Evolutionary conservation across 2,113 vertebrate species (phyloP).

Genomic region (Petromus typicus): DNA sequence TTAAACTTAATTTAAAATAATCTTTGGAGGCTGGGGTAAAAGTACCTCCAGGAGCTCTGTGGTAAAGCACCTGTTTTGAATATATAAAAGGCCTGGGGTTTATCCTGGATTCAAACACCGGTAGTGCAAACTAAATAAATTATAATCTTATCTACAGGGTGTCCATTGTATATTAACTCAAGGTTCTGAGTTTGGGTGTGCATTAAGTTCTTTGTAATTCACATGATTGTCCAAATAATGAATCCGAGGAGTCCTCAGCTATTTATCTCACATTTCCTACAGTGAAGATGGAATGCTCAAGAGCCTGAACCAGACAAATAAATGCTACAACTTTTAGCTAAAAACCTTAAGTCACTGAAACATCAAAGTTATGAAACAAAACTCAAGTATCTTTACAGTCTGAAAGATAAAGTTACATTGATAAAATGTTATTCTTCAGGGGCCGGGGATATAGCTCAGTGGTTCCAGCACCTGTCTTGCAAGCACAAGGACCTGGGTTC

Average conservation of each 20-base stretch:
- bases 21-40: neutral
- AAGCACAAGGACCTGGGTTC: no score
- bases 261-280: neutral
- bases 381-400: slow-evolving; percentile 18
- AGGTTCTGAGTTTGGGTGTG: slow-evolving; percentile 13
- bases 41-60: neutral
- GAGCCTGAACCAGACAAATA: neutral
- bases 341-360: slow-evolving; percentile 16
- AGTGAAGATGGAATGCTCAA: neutral
- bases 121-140: neutral
- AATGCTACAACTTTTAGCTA: neutral
- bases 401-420: neutral
- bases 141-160: neutral
- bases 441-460: no score
- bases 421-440: neutral
- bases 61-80: neutral
- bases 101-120: no score
- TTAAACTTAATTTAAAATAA: slow-evolving; percentile 29
- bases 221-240: slow-evolving; percentile 45
- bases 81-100: neutral
- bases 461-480: no score
- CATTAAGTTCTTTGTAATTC: slow-evolving; percentile 27
- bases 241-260: slow-evolving; percentile 31
- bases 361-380: slow-evolving; percentile 5
- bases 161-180: slow-evolving; percentile 44